These are phyloP conservation scores for Folsomia candida DNA, from an alignment of 2,888 invertebrate genomes.

Conservation along the genomic window DNA sequence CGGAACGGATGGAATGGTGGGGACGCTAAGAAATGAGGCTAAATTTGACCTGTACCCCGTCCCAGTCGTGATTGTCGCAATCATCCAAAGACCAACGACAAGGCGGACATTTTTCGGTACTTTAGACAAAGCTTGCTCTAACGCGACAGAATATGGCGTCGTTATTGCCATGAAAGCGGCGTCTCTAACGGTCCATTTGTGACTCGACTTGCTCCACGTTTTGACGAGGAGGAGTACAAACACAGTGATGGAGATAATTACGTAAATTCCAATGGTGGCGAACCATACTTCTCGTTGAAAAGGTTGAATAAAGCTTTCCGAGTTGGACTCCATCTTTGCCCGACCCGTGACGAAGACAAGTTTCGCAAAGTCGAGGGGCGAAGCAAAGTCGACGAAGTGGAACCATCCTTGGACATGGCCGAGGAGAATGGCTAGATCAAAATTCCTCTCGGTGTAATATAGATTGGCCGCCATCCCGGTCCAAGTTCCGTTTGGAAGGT, in stretches of 20 bases:
- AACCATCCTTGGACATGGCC: slow-evolving; percentile 8
- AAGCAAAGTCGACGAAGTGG: neutral
- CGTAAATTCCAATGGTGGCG: neutral
- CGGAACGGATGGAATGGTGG: slow-evolving; percentile 15
- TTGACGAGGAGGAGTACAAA: neutral
- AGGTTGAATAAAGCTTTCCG: slow-evolving; percentile 7
- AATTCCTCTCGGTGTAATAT: slow-evolving; percentile 15
- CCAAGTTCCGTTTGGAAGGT: slow-evolving; percentile 25
- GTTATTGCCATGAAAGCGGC: neutral
- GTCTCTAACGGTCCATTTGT: neutral
- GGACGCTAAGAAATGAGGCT: slow-evolving; percentile 19
- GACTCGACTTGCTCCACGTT: neutral
- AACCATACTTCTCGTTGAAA: neutral
- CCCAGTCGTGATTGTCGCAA: slow-evolving; percentile 20
- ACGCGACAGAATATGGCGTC: slow-evolving; percentile 1
- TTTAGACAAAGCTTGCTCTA: neutral
- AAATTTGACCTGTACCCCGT: slow-evolving; percentile 25
- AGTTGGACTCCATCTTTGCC: neutral
- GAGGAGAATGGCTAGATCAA: slow-evolving; percentile 17
- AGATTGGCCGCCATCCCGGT: slow-evolving; percentile 20
- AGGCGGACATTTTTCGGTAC: neutral
- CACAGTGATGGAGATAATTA: neutral
- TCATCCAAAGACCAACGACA: slow-evolving; percentile 4
- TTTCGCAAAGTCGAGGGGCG: neutral
- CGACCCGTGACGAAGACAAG: neutral